Conservation (phyloP, 2,888 invertebrate species). For the Aleiodes alternator region DNA sequence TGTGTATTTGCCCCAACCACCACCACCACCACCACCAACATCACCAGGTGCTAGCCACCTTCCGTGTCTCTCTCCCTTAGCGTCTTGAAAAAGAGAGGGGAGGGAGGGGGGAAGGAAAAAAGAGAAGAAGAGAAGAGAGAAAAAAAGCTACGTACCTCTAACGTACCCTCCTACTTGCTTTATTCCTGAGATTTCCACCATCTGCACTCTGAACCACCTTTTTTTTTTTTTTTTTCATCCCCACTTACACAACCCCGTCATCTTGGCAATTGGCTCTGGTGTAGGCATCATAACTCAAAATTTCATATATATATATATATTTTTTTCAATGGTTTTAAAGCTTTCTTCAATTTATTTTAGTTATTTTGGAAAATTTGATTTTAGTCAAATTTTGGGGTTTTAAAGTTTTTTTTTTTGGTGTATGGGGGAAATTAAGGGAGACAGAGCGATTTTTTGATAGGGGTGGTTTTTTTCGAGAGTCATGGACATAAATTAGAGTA, state of each 20-base stretch:
- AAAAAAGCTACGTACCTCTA: constrained; percentile 48
- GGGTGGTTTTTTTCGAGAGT: too few species aligned
- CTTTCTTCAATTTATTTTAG: too few species aligned
- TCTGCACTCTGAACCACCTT: constrained; percentile 57
- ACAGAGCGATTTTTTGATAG: too few species aligned
- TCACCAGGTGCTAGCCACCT: constrained; percentile 72
- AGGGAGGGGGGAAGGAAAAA: too few species aligned
- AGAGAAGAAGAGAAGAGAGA: constrained; percentile 23
- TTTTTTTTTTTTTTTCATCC: neutral
- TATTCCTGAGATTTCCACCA: constrained; percentile 63
- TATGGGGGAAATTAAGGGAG: too few species aligned
- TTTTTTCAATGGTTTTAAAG: too few species aligned
- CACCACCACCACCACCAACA: constrained; percentile 52
- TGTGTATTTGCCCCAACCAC: constrained; percentile 57
- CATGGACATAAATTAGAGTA: too few species aligned
- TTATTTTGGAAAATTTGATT: too few species aligned
- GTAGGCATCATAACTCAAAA: too few species aligned
- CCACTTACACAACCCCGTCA: constrained; percentile 37
- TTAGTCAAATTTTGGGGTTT: too few species aligned
- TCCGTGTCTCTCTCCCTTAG: constrained; percentile 60
- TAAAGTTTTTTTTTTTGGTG: too few species aligned
- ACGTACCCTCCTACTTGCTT: constrained; percentile 54
- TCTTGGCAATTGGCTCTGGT: neutral
- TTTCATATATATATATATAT: too few species aligned
- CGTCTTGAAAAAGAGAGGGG: constrained; percentile 37